Evolutionary conservation across 1,140 invertebrate species (phyloP).

Genomic region (Diorhabda sublineata): DNA sequence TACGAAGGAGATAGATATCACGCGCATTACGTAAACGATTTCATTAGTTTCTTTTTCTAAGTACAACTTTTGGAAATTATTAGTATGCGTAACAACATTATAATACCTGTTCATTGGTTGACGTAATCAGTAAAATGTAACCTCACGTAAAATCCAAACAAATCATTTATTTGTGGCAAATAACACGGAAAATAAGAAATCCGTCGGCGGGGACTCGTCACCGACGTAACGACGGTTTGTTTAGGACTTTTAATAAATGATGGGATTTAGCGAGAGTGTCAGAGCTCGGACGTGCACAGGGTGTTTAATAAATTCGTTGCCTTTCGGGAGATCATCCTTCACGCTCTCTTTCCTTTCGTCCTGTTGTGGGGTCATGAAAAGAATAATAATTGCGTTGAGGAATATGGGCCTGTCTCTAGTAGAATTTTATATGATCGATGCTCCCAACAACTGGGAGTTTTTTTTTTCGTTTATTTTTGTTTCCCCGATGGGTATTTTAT

Average conservation of each 20-base stretch:
- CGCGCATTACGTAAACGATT: no score
- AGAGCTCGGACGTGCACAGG: not conserved
- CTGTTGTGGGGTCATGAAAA: not conserved
- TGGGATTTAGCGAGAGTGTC: not conserved
- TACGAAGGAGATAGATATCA: no score
- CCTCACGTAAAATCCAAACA: not conserved
- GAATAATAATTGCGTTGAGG: constrained; percentile 1
- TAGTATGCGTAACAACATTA: no score
- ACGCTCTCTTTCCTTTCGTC: not conserved
- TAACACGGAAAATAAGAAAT: constrained; percentile 1
- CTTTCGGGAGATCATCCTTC: not conserved
- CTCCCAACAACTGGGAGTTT: not conserved
- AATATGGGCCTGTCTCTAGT: not conserved
- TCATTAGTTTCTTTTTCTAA: no score
- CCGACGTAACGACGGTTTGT: constrained; percentile 1
- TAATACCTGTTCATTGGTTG: no score
- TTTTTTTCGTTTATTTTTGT: not conserved
- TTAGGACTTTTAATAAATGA: constrained; percentile 3
- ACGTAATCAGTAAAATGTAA: no score
- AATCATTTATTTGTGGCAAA: not conserved
- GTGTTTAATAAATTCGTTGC: constrained; percentile 2
- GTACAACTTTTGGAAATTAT: no score
- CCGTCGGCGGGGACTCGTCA: not conserved
- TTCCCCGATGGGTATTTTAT: not conserved
- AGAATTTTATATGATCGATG: not conserved